Evolutionary conservation across 2,888 invertebrate species (phyloP), one percentile per base, ranked within the genome.

Genomic region (Leptopilina syphax): DNA sequence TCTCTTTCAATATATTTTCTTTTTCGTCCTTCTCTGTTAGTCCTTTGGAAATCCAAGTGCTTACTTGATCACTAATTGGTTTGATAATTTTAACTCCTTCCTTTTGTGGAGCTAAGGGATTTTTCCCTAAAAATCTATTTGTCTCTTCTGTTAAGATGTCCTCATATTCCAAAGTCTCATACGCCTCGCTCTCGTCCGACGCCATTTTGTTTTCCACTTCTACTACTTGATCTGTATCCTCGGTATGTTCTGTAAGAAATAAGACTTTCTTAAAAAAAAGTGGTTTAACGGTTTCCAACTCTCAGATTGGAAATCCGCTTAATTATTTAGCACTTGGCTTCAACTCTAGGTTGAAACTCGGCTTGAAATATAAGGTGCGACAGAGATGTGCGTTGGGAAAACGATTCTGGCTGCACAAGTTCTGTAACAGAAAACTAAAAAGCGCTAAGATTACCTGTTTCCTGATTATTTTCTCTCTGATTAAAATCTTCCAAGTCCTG

Each of bases 1-100:
- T 57, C 12, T 63, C 9, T 13, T 57, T 54, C n/a, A 81, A 70
- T 7, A 81, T 47, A 1, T 76, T 65, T 12, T 60, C 27, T 65
- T 68, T 81, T 65, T 79, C 78, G 13, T 81, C 78, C 24, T 57
- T 65, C 1, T 70, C 18, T 12, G 70, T 67, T 8, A 77, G 65
- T 3, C 78, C 81, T 2, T 60, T 18, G 3, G 27, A 57, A 24
- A 70, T 60, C 68, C 77, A 79, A 10, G 41, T 24, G 34, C 34
- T 63, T 60, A 81, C n/a, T 9, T 68, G 60, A 12, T 76, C 68
- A n/a, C 44, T 44, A 3, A 44, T 44, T 44, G 6, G 44, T 8
- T 8, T 44, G 4, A 44, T 44, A 44, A 44, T 44, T 44, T 44
- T 8, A 44, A 44, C 7, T 44, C 44, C 44, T 44, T 44, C 44